phyloP scores from a whole-genome alignment of 2,113 vertebrate species.

The Sterrhoptilus dennistouni region DNA sequence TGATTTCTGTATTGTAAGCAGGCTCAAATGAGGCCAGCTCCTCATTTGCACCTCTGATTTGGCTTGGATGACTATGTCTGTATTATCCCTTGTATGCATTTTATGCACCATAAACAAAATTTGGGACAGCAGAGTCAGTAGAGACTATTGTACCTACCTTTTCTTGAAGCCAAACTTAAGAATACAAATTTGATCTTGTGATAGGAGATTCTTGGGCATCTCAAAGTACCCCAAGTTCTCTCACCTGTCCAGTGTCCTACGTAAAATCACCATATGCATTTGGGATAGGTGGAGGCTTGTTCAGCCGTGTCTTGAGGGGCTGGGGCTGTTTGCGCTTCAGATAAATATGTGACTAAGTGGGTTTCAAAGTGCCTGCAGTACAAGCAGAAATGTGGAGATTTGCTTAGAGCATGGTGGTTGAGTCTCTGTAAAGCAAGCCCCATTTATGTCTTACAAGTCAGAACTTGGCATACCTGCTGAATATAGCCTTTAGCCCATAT shows the following conservation, averaged over 20 bases:
- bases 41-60: background rate
- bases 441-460: background rate
- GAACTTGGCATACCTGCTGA: background rate
- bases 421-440: background rate
- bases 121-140: background rate
- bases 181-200: background rate
- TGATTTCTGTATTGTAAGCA: background rate
- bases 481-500: background rate
- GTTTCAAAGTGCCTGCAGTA: background rate
- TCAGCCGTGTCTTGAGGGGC: background rate
- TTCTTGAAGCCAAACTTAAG: background rate
- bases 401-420: background rate
- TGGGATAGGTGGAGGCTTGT: background rate
- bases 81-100: background rate
- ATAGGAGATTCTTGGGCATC: background rate
- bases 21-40: background rate
- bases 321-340: background rate
- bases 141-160: background rate
- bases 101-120: background rate
- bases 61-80: background rate
- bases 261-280: background rate
- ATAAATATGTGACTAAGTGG: background rate
- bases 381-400: background rate
- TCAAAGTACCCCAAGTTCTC: background rate
- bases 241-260: background rate